These are phyloP conservation scores for Eupeodes latifasciatus DNA, from an alignment of 2,888 invertebrate species.

Conservation along the genomic window DNA sequence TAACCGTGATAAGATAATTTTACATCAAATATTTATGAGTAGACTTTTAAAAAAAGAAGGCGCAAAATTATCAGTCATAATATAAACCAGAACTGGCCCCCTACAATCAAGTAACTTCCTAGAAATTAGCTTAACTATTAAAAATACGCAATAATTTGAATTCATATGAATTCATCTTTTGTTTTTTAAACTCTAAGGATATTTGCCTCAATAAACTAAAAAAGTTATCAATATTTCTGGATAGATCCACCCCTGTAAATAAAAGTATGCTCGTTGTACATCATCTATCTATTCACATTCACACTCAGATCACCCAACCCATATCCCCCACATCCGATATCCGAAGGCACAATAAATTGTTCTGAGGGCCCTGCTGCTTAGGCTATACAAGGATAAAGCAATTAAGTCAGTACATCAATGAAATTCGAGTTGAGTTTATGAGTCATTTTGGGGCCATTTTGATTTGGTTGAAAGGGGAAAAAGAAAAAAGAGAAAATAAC, in stretches of 20 bases:
- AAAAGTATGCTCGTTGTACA: neutral
- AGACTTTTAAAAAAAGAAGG: too few species aligned
- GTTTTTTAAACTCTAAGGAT: too few species aligned
- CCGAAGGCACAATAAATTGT: constrained; percentile 62
- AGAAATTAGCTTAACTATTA: too few species aligned
- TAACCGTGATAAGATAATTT: too few species aligned
- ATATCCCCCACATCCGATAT: neutral
- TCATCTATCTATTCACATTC: constrained; percentile 5
- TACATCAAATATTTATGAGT: too few species aligned
- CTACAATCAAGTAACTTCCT: too few species aligned
- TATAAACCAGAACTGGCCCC: too few species aligned
- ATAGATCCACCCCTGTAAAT: constrained; percentile 4
- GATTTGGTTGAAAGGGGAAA: constrained; percentile 1
- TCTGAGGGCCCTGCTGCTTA: constrained; percentile 22
- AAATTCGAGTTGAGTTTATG: constrained; percentile 67
- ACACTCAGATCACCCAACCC: neutral
- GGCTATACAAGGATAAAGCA: constrained; percentile 26
- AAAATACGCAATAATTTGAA: too few species aligned
- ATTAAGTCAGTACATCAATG: constrained; percentile 59
- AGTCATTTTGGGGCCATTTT: constrained; percentile 38
- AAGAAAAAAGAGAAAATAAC: neutral
- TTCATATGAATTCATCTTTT: too few species aligned
- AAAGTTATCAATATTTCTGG: too few species aligned
- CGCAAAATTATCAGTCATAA: too few species aligned
- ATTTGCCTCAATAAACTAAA: too few species aligned